Base-by-base conservation (phyloP, 2,113 vertebrate species). In the Misgurnus anguillicaudatus region DNA sequence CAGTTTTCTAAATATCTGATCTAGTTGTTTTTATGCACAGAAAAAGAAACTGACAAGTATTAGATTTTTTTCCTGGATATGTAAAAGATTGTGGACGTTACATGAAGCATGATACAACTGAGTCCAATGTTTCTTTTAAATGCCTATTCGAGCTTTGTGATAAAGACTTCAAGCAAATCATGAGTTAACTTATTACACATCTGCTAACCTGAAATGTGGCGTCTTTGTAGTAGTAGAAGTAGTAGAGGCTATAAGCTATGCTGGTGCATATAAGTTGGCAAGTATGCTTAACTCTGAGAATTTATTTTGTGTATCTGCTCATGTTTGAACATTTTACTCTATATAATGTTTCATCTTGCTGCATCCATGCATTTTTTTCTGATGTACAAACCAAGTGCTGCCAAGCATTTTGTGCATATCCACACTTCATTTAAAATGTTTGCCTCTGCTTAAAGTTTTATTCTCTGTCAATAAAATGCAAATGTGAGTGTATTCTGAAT, bases 161-260 rank as follows among this genome's bases (percentile, higher is more conserved):
- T 79, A 79, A 80, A 77, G 76, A 68, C 77, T 86, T 78, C 78
- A 66, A 31, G 84, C 67, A 57, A 80, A 68, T 87, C 39, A 73
- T 83, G 77, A 85, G 36, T 77, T 73, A 84, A 70, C 70, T 82
- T 77, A 81, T 66, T 69, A 77, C 70, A 79, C 21, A 86, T 61
- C 14, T 73, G 65, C 55, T 70, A 71, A 73, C 71, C 62, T 63
- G 42, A 77, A 75, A 71, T 42, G n/a, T 17, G 16, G 66, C 31
- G 11, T 75, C 74, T 78, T 64, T 75, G 58, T 70, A 39, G 67
- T 55, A 77, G 58, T 70, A 39, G 13, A 67, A 42, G 75, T 41
- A 77, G 60, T 80, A 48, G 62, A 74, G 53, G 17, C 31, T 82
- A 83, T 68, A 78, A 58, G 80, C 69, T 80, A 62, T 83, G 70